phyloP scores from a whole-genome alignment of 92 coral and sea anemone species.

The Nematostella vectensis region DNA sequence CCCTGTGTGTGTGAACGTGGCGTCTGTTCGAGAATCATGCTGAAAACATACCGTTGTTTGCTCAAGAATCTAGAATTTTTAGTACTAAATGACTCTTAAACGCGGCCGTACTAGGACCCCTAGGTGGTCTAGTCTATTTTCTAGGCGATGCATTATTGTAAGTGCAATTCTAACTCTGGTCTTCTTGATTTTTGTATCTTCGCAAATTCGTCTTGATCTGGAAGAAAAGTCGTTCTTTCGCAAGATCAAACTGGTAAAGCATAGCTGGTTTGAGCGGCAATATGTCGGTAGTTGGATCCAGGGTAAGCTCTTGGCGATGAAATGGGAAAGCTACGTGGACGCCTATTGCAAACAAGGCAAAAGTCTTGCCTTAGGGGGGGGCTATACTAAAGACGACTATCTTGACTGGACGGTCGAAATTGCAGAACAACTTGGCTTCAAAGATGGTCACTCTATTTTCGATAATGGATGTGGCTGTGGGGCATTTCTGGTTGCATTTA shows the following conservation, averaged over 20 bases:
- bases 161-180: background rate
- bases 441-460: conserved; percentile 38
- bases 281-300: conserved; percentile 49
- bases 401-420: conserved; percentile 15
- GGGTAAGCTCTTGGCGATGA: conserved; percentile 25
- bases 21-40: too few species aligned
- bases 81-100: background rate
- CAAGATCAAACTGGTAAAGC: conserved; percentile 37
- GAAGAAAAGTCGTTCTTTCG: conserved; percentile 44
- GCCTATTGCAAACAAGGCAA: conserved; percentile 33
- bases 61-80: too few species aligned
- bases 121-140: conserved; percentile 2
- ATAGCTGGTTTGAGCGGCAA: conserved; percentile 40
- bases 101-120: conserved; percentile 1
- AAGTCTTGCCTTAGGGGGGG: conserved; percentile 35
- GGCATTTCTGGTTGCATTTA: conserved; percentile 42
- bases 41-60: too few species aligned
- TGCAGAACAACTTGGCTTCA: conserved; percentile 25
- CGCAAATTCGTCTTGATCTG: conserved; percentile 38
- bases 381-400: conserved; percentile 33
- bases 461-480: conserved; percentile 67
- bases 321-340: conserved; percentile 53
- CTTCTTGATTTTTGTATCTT: conserved; percentile 8
- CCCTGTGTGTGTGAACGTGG: too few species aligned
- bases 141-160: conserved; percentile 14